Conservation (phyloP, 2,113 vertebrate species). For the Thermophis baileyi region DNA sequence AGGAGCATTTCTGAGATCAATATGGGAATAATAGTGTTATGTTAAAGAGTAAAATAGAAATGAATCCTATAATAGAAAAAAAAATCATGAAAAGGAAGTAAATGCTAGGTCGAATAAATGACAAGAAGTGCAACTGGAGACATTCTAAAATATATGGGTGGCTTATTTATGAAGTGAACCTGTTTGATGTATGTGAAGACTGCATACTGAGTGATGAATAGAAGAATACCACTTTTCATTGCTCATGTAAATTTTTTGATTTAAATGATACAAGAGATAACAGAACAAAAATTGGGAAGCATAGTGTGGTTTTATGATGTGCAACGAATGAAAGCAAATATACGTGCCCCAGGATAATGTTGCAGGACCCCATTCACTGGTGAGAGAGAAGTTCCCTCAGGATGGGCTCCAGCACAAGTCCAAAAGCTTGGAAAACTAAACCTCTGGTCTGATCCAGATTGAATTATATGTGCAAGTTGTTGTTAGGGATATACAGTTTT, state of each 20-base stretch:
- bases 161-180: neutral
- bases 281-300: neutral
- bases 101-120: neutral
- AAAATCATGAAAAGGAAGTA: neutral
- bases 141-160: neutral
- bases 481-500: neutral
- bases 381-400: too few relatives aligned
- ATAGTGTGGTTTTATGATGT: neutral
- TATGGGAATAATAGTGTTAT: neutral
- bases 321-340: neutral
- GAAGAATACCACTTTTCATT: neutral
- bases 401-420: too few relatives aligned
- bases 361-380: too few relatives aligned
- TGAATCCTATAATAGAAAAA: neutral
- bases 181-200: neutral
- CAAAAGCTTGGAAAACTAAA: too few relatives aligned
- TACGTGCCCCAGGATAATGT: too few relatives aligned
- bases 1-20: neutral
- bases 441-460: too few relatives aligned
- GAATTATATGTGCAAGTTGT: neutral
- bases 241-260: neutral
- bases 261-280: neutral
- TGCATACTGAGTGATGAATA: neutral
- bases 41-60: neutral
- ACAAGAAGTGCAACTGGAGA: neutral